A percentile compares a stretch with the other conserved stretches of the same genome.
These are phyloP conservation scores for Patella pellucida DNA, from an alignment of 2,888 invertebrate genomes.

Conservation along the genomic window DNA sequence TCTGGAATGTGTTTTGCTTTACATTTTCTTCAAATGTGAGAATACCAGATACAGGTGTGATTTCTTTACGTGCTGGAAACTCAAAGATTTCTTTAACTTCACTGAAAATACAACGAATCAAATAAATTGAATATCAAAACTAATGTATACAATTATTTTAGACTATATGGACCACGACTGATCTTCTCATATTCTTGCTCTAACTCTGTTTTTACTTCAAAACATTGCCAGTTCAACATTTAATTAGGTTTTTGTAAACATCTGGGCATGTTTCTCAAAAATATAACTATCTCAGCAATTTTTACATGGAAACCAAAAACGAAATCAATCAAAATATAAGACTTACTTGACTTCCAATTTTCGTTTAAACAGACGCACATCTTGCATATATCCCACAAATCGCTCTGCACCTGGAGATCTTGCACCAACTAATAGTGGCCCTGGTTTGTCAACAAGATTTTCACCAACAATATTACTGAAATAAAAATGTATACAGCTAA, in stretches of 20 bases:
- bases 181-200: too few species aligned
- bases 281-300: too few species aligned
- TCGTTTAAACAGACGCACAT: constrained; percentile 59
- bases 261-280: too few species aligned
- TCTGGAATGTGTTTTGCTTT: constrained; percentile 38
- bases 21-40: constrained; percentile 49
- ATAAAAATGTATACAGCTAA: too few species aligned
- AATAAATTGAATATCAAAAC: too few species aligned
- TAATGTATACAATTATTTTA: too few species aligned
- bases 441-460: constrained; percentile 35
- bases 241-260: too few species aligned
- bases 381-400: constrained; percentile 65
- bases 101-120: constrained; percentile 36
- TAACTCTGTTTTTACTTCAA: too few species aligned
- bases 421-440: constrained; percentile 58
- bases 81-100: constrained; percentile 57
- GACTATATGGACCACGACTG: too few species aligned
- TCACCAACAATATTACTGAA: constrained; percentile 14
- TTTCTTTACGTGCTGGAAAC: constrained; percentile 54
- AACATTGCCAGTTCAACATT: too few species aligned
- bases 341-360: constrained; percentile 57
- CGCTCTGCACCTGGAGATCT: constrained; percentile 44
- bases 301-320: too few species aligned
- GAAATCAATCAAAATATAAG: too few species aligned
- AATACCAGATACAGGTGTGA: constrained; percentile 63